Evolutionary conservation across 2,888 invertebrate species (phyloP), one percentile per base, ranked within the genome.

Genomic region (Cheilosia pagana): DNA sequence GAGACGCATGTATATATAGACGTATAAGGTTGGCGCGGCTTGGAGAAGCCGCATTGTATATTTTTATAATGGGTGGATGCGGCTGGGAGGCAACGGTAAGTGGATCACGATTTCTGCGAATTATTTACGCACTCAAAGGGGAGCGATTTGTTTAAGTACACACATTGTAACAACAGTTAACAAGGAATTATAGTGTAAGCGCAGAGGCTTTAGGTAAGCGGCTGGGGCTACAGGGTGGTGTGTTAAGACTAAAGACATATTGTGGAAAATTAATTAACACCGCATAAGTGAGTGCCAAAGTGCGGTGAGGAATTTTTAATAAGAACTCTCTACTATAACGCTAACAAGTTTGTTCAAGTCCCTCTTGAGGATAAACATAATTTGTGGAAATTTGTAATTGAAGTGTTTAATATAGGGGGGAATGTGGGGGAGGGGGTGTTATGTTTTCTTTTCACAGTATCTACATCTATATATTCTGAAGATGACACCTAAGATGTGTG

Each of bases 41-140:
- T 41, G 57, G 7, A 41, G 39, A 12, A 19, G 21, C 23, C 23
- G 23, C 5, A 50, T 8, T 16, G 19, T 57, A 35, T 53, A 0
- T 14, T 21, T 31, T 10, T 59, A 59, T 23, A 39, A 45, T 45
- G 19, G 10, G 43, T 55, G 43, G 31, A 31, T 55, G 68, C 43
- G 3, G 60, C n/a, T 31, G 25, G 6, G 19, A 60, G 39, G 62
- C 19, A 60, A 39, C 31, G 16, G 65, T 79, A 71, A 85, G 85
- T 85, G 75, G 85, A 85, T 85, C 85, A 85, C 85, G 85, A 85
- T 71, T 75, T 65, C 59, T 45, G 50, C 48, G 63, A 79, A 85
- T 79, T 85, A 79, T 85, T 85, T 75, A 85, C 85, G 48, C 70
- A 85, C 79, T 85, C 75, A 79, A 85, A 85, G 70, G 53, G 79